Base-by-base conservation (phyloP, 2,797 vertebrate genomes). In the Todus mexicanus region DNA sequence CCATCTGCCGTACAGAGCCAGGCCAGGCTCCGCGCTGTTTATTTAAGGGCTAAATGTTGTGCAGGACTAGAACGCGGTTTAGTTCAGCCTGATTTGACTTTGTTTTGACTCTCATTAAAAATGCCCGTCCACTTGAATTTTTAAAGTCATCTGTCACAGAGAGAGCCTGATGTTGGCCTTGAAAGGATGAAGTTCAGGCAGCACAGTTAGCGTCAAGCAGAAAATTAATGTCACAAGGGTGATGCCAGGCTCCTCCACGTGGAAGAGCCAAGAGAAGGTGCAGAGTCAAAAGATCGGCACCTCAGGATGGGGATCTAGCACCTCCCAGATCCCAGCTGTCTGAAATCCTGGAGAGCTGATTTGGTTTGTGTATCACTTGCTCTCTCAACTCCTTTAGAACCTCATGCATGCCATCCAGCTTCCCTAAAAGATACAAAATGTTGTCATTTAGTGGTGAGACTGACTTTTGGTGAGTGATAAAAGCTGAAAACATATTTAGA, bases 1-100 rank as follows among this genome's bases (percentile, higher is more conserved):
- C 94, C 96, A 95, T 94, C 94, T 94, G 94, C 94, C 31, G 86
- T 90, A 93, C 92, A 84, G 85, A 87, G 53, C 10, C 74, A 90
- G 88, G 56, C 61, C 47, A 7, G 18, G 74, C 77, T 89, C 50
- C 45, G 51, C 43, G 11, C 56, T 68, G 17, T 71, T 95, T 88
- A 76, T 86, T 94, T 54, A 90, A 92, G 64, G 35, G 77, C 71
- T n/a, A 90, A 48, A 76, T 71, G 56, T 74, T 89, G 73, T 81
- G 87, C 89, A 53, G 33, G 75, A 47, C 2, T 87, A 83, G 61
- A 79, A 79, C 21, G 37, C 45, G 70, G 71, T 94, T 94, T 77
- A 84, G 90, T 92, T 87, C 81, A 84, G 88, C 64, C 57, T 96
- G 77, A 27, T 84, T 59, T 92, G 71, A 85, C 60, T 94, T 80